Evolutionary conservation across 2,888 invertebrate genomes (phyloP), one percentile per base, ranked within the genome.

Genomic region (Gymnoscelis rufifasciata): DNA sequence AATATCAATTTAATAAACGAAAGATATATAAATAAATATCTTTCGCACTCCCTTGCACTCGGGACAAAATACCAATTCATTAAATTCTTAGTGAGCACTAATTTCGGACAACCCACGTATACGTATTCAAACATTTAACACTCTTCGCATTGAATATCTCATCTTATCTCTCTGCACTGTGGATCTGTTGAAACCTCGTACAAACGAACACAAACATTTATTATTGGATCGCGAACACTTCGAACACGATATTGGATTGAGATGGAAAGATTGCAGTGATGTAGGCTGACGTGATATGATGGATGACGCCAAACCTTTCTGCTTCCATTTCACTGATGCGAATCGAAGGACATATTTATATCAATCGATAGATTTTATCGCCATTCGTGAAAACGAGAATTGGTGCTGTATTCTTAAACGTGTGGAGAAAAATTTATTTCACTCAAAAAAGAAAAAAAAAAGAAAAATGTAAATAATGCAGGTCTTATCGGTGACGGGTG

Each of bases 251-350:
- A 68, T 69, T 63, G 62, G 68, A 67, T 64, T 66, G 68, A 71
- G 68, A 68, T 68, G 63, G 68, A 65, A 69, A 68, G 71, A 68
- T 70, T 66, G 68, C 59, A 57, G 52, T 68, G 70, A 71, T 60
- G 62, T 61, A 64, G 68, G 62, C 57, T 59, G 70, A 68, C 68
- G 59, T 63, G 56, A 57, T 62, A 66, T 71, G 71, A 71, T 71
- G 60, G 68, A 71, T 69, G 66, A 58, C 59, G 52, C 38, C 56
- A 66, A 71, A 68, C 67, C 66, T 61, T 69, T 66, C 56, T 57
- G 60, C 53, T 55, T 59, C 57, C 57, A 58, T 62, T 59, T 53
- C 57, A 28, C 52, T 47, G 53, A 53, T 58, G 50, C 47, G 47
- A 52, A n/a, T 14, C 31, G 12, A 12, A 13, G 8, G 12, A 28